Percentiles rank a stretch among this genome's conserved stretches.
Evolutionary conservation across 2,888 invertebrate genomes (phyloP).

Genomic region (Rapana venosa): DNA sequence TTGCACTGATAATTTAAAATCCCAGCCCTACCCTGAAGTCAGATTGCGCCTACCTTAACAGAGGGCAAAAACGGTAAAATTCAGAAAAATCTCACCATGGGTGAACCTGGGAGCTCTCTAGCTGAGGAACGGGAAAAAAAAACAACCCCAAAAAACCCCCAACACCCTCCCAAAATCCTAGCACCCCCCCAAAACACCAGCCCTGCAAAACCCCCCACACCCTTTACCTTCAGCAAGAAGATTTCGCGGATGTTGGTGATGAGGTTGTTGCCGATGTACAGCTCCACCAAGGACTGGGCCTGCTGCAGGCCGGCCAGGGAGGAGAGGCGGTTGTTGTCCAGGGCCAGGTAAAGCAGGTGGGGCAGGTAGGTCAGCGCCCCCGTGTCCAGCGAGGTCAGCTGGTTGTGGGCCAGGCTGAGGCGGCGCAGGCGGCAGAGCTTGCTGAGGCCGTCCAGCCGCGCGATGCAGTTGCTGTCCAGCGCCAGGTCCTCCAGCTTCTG

Average conservation of each 20-base stretch:
- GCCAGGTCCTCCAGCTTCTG: conserved; percentile 75
- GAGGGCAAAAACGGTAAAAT: too few species aligned
- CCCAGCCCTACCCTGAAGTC: too few species aligned
- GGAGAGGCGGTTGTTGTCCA: conserved; percentile 74
- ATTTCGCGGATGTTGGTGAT: conserved; percentile 75
- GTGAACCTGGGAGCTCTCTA: too few species aligned
- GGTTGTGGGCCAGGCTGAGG: conserved; percentile 75
- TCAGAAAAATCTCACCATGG: too few species aligned
- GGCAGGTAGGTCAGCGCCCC: conserved; percentile 64
- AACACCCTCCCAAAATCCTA: too few species aligned
- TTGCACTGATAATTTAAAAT: too few species aligned
- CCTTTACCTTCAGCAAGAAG: conserved; percentile 76
- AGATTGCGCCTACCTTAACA: too few species aligned
- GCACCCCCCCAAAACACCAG: too few species aligned
- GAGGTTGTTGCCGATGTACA: conserved; percentile 77
- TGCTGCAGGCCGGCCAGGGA: conserved; percentile 72
- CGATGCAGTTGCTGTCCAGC: conserved; percentile 75
- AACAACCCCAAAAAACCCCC: too few species aligned
- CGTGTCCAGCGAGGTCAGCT: conserved; percentile 70
- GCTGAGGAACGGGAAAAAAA: too few species aligned
- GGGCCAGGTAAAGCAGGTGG: conserved; percentile 70
- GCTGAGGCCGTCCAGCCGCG: conserved; percentile 69
- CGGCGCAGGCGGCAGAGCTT: conserved; percentile 68
- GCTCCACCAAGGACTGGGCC: conserved; percentile 70
- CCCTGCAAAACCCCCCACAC: too few species aligned